Conservation (phyloP, 2,888 invertebrate species). For the Drosophila pseudotalamancana region DNA sequence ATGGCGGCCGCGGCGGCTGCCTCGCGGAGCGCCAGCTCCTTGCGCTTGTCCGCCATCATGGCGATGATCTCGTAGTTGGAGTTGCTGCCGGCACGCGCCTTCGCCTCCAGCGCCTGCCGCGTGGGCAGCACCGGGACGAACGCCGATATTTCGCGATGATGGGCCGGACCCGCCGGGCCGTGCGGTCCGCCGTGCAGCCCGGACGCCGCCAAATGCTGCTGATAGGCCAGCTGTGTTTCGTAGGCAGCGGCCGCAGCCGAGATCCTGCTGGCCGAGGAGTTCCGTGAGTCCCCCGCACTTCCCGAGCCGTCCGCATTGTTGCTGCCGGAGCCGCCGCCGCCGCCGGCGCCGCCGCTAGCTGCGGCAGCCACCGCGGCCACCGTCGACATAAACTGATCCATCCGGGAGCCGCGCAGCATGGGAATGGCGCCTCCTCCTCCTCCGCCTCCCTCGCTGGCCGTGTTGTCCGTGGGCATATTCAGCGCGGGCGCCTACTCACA, state of each 20-base stretch:
- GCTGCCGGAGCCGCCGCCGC: slow-evolving; percentile 29
- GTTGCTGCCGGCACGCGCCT: slow-evolving; percentile 86
- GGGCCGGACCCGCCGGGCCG: slow-evolving; percentile 68
- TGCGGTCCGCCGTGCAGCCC: slow-evolving; percentile 75
- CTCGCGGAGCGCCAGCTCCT: slow-evolving; percentile 91
- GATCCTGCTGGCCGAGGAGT: slow-evolving; percentile 83
- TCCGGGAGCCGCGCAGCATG: slow-evolving; percentile 85
- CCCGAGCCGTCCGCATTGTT: slow-evolving; percentile 35
- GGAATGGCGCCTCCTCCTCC: slow-evolving; percentile 77
- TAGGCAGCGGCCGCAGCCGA: slow-evolving; percentile 84
- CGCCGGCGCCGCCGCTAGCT: slow-evolving; percentile 82
- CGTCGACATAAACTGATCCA: slow-evolving; percentile 87
- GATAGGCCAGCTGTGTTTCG: slow-evolving; percentile 88
- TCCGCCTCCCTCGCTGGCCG: slow-evolving; percentile 68
- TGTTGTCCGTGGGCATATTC: slow-evolving; percentile 82
- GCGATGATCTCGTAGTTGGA: slow-evolving; percentile 92
- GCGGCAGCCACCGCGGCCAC: slow-evolving; percentile 76
- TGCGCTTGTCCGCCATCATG: slow-evolving; percentile 95
- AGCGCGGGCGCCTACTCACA: slow-evolving; percentile 52
- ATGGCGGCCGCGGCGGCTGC: slow-evolving; percentile 89
- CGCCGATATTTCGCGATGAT: slow-evolving; percentile 92
- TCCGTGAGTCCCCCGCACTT: slow-evolving; percentile 75
- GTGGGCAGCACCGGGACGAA: slow-evolving; percentile 96
- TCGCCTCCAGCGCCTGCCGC: slow-evolving; percentile 86
- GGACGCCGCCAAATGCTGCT: slow-evolving; percentile 87